These are phyloP conservation scores for Cephonodes hylas DNA, from an alignment of 2,888 invertebrate genomes.

Conservation along the genomic window DNA sequence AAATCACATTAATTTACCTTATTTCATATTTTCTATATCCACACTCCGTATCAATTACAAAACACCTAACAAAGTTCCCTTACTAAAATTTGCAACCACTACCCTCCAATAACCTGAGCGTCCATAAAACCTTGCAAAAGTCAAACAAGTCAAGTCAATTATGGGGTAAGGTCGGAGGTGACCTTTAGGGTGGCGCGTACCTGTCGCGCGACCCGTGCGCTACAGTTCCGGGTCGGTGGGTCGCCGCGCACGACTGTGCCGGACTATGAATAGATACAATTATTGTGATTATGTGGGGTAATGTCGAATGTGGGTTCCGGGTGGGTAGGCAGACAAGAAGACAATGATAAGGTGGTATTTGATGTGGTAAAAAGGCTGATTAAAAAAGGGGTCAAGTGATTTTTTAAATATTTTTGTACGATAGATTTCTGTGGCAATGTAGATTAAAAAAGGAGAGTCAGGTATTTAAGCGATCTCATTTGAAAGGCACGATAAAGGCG, in stretches of 20 bases:
- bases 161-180: background rate
- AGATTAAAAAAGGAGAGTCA: too few species aligned
- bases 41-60: background rate
- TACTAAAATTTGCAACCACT: background rate
- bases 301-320: background rate
- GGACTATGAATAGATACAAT: background rate
- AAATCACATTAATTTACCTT: too few species aligned
- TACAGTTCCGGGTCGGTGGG: background rate
- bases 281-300: background rate
- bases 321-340: background rate
- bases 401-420: too few species aligned
- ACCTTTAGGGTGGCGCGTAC: constrained; percentile 1
- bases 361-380: too few species aligned
- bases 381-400: too few species aligned
- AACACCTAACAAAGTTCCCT: background rate
- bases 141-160: background rate
- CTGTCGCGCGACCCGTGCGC: background rate
- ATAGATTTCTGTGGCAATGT: too few species aligned
- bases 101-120: background rate
- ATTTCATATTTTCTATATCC: too few species aligned
- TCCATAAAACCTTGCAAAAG: background rate
- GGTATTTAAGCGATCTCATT: too few species aligned
- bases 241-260: background rate
- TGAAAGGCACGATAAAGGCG: too few species aligned
- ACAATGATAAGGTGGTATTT: background rate